phyloP scores from a whole-genome alignment of 2,888 invertebrate species.

The Tenthredo notha region DNA sequence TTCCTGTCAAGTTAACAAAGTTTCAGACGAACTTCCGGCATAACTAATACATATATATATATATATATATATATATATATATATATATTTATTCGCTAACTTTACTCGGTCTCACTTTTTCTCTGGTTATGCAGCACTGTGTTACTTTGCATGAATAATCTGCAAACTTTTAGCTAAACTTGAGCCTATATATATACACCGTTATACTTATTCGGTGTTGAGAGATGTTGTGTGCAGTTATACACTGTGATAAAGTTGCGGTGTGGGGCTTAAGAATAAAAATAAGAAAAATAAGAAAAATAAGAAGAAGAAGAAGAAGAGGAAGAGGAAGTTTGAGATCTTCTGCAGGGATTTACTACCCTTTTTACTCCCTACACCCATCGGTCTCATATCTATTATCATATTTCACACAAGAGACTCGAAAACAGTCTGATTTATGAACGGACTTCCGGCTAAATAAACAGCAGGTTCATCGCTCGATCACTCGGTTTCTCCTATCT shows the following conservation, averaged over 20 bases:
- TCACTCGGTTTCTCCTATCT: not conserved
- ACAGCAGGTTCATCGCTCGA: constrained; percentile 38
- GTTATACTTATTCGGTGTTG: constrained; percentile 28
- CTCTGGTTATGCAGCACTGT: constrained; percentile 58
- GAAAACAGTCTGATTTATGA: constrained; percentile 76
- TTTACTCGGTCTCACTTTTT: constrained; percentile 61
- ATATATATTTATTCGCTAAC: constrained; percentile 68
- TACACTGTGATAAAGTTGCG: not conserved
- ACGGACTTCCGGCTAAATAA: constrained; percentile 74
- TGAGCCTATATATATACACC: constrained; percentile 55
- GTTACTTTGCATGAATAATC: constrained; percentile 72
- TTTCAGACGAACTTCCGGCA: not conserved
- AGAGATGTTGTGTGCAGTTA: constrained; percentile 44
- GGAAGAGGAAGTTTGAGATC: constrained; percentile 55
- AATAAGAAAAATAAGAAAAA: not conserved
- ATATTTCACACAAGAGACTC: constrained; percentile 72
- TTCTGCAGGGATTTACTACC: constrained; percentile 65
- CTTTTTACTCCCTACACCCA: constrained; percentile 61
- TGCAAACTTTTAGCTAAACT: constrained; percentile 70
- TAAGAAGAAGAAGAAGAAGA: constrained; percentile 10
- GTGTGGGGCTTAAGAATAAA: not conserved
- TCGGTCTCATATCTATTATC: constrained; percentile 72
- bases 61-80: too few relatives aligned
- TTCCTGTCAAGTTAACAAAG: not conserved
- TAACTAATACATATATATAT: not conserved